Evolutionary conservation across 1,140 invertebrate genomes (phyloP).

Genomic region (Drosophila micromelanica): DNA sequence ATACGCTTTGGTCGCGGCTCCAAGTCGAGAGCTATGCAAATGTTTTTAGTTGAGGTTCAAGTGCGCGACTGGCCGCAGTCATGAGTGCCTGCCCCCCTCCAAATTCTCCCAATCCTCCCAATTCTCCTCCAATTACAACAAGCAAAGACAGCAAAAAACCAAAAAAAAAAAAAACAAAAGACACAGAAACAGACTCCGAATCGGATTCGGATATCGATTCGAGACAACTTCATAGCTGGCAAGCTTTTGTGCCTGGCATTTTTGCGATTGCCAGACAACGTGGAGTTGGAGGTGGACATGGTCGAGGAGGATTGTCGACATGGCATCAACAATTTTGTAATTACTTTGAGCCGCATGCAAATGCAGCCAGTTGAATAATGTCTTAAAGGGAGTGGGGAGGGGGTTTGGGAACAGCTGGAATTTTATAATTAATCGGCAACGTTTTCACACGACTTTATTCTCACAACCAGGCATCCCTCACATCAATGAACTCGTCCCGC

Average conservation of each 20-base stretch:
- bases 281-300: background rate
- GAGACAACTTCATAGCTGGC: slow-evolving; percentile 40
- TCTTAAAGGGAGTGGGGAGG: too few species aligned
- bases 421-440: slow-evolving; percentile 78
- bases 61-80: slow-evolving; percentile 50
- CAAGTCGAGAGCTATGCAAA: slow-evolving; percentile 72
- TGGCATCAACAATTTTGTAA: slow-evolving; percentile 66
- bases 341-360: slow-evolving; percentile 62
- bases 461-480: slow-evolving; percentile 76
- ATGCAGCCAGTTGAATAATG: slow-evolving; percentile 16
- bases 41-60: slow-evolving; percentile 60
- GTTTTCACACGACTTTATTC: slow-evolving; percentile 66
- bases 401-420: slow-evolving; percentile 41
- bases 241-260: slow-evolving; percentile 8
- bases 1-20: slow-evolving; percentile 49
- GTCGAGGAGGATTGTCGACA: slow-evolving; percentile 30
- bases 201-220: slow-evolving; percentile 33
- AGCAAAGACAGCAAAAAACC: slow-evolving; percentile 15
- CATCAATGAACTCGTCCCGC: slow-evolving; percentile 76
- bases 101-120: background rate
- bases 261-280: slow-evolving; percentile 16
- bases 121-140: slow-evolving; percentile 54
- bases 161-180: slow-evolving; percentile 32
- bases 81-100: slow-evolving; percentile 6
- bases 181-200: slow-evolving; percentile 32